A percentile compares a stretch with the other conserved stretches of the same genome.
Evolutionary conservation across 2,113 vertebrate species (phyloP).

Genomic region (Phycodurus eques): DNA sequence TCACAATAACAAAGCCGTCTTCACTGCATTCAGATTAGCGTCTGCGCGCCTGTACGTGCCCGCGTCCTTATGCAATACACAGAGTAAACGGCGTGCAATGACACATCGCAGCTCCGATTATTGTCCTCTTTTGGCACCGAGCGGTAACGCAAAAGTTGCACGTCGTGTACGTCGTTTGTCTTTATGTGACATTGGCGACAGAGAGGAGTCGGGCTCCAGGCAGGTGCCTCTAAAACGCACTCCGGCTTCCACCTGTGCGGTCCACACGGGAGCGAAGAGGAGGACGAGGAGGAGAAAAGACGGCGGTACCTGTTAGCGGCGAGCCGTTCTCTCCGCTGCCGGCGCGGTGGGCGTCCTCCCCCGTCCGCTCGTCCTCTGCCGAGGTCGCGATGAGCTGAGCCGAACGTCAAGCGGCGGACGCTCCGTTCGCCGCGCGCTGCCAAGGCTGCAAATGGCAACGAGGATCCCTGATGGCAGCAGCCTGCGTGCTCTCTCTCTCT

Average conservation of each 20-base stretch:
- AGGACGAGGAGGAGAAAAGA: constrained; percentile 12
- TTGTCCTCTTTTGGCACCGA: constrained; percentile 38
- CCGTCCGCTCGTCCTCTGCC: constrained; percentile 9
- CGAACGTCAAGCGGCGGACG: constrained; percentile 58
- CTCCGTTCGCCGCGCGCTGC: constrained; percentile 66
- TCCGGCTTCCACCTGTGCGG: constrained; percentile 11
- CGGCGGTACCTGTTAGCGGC: constrained; percentile 59
- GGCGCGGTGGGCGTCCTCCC: constrained; percentile 42
- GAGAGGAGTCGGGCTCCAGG: not conserved
- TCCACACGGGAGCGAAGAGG: constrained; percentile 2
- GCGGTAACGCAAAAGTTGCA: constrained; percentile 26
- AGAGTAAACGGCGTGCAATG: constrained; percentile 57
- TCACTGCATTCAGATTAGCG: constrained; percentile 19
- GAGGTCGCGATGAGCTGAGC: constrained; percentile 39
- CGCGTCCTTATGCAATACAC: constrained; percentile 48
- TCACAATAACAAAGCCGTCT: constrained; percentile 3
- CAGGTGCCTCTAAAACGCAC: not conserved
- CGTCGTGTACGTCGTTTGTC: constrained; percentile 1
- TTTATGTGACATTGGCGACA: too few species aligned
- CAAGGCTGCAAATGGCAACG: constrained; percentile 75
- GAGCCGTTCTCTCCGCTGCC: constrained; percentile 57
- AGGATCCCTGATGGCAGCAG: constrained; percentile 71
- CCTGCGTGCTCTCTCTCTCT: constrained; percentile 39
- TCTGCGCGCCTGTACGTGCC: not conserved
- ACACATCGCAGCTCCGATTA: constrained; percentile 49